phyloP scores from a whole-genome alignment of 2,888 invertebrate species.

The Stenurella melanura region DNA sequence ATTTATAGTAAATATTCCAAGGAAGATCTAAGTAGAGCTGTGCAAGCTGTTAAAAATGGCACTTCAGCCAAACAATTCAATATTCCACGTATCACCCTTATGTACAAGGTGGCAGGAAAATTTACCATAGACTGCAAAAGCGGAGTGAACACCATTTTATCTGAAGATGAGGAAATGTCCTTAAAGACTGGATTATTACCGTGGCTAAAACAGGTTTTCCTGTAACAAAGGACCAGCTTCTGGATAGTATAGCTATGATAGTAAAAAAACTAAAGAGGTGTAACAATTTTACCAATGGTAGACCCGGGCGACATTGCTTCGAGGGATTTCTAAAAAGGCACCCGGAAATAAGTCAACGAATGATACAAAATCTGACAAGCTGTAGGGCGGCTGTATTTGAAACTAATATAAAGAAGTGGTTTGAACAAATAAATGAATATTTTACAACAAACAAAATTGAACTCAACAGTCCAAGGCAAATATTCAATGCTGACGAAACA shows the following conservation, averaged over 20 bases:
- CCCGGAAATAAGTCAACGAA: conserved; percentile 19
- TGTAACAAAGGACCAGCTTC: conserved; percentile 31
- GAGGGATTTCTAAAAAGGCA: conserved; percentile 32
- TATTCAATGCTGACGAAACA: conserved; percentile 48
- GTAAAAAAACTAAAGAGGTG: conserved; percentile 25
- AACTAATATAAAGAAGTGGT: conserved; percentile 44
- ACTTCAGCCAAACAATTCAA: too few relatives aligned
- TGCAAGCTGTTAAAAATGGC: too few relatives aligned
- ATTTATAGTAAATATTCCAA: too few relatives aligned
- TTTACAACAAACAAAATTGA: conserved; percentile 40
- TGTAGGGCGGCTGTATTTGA: conserved; percentile 34
- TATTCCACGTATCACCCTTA: too few relatives aligned
- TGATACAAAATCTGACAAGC: conserved; percentile 12
- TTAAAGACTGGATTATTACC: conserved; percentile 35
- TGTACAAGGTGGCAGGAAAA: too few relatives aligned
- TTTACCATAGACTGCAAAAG: too few relatives aligned
- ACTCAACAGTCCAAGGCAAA: conserved; percentile 41
- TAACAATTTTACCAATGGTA: conserved; percentile 38
- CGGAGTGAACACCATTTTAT: too few relatives aligned
- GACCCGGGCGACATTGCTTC: conserved; percentile 38
- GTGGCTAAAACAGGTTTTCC: conserved; percentile 38
- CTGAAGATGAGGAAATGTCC: too few relatives aligned
- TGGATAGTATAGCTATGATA: conserved; percentile 16
- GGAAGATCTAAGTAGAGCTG: too few relatives aligned
- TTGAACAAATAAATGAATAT: conserved; percentile 46